Evolutionary conservation across 37 sponge, comb jelly and placozoan species (phyloP), one percentile per base, ranked within the genome.

Genomic region (Ephydatia muelleri): DNA sequence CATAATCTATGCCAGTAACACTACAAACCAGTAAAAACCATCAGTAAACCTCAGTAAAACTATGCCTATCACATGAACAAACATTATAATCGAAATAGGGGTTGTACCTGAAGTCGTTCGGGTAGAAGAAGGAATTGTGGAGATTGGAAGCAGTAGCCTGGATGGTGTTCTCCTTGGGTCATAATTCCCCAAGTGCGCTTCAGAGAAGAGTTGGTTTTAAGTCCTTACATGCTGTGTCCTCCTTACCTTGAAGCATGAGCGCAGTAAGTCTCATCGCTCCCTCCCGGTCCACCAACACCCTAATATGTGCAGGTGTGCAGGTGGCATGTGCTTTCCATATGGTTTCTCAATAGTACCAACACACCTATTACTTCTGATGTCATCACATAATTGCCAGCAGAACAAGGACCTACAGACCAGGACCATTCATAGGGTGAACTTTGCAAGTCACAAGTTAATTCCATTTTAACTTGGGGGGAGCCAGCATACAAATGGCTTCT

Each of bases 331-430:
- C 27, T 11, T 3, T 12, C 32, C 5, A 23, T 11, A 1, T 36
- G 14, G 1, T 25, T 9, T 71, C 14, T 1, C 12, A 33, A 71
- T 71, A 28, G 72, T 13, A 34, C 14, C 9, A 33, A 34, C 72
- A 13, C 8, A 71, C 72, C 77, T 49, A 83, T 87, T 89, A 36
- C 76, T 79, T 32, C 83, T 82, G 66, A 93, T 87, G 84, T 93
- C 94, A 30, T 87, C 69, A 37, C 90, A 90, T 32, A 93, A 72
- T 81, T 93, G 94, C 11, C 90, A 82, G 39, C 87, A 84, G 70
- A 80, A 89, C 33, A 89, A 82, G 40, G 80, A 89, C 76, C 94
- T 93, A 67, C 3, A 36, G 40, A 30, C 36, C 23, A 25, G 67
- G 80, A 32, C 57, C 16, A 57, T 57, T 31, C 16, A 22, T 8